Evolutionary conservation across 2,888 invertebrate species (phyloP).

Genomic region (Drosophila eohydei): DNA sequence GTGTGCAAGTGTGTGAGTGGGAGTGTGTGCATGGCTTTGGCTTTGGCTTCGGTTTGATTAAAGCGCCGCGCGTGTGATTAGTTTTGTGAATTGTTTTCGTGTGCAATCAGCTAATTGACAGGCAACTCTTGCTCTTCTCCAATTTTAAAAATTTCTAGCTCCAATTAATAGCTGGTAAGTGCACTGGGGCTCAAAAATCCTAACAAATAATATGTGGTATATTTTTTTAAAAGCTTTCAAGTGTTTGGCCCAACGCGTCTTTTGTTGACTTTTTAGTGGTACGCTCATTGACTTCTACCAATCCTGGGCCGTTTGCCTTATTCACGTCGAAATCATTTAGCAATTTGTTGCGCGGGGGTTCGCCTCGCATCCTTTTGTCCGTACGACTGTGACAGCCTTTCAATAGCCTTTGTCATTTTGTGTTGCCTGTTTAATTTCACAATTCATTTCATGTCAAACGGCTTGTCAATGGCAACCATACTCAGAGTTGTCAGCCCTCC

Average conservation of each 20-base stretch:
- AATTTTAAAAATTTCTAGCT: background rate
- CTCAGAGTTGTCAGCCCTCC: constrained; percentile 1
- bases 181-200: constrained; percentile 8
- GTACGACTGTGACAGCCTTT: constrained; percentile 29
- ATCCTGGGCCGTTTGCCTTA: constrained; percentile 11
- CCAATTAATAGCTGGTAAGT: constrained; percentile 46
- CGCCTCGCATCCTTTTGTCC: constrained; percentile 27
- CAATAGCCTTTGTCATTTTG: constrained; percentile 42
- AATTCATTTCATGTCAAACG: constrained; percentile 80
- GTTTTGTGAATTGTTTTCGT: constrained; percentile 49
- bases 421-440: constrained; percentile 74
- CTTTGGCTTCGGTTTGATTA: constrained; percentile 55
- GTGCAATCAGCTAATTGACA: constrained; percentile 66
- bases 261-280: constrained; percentile 60
- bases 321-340: constrained; percentile 59
- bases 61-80: constrained; percentile 68
- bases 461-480: constrained; percentile 56
- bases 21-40: background rate
- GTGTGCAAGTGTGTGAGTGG: constrained; percentile 27
- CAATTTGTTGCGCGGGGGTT: constrained; percentile 61
- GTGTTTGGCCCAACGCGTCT: background rate
- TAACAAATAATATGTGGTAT: background rate
- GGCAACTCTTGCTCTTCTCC: constrained; percentile 21
- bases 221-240: background rate
- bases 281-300: constrained; percentile 42